Evolutionary conservation across 2,113 vertebrate species (phyloP).

Genomic region (Morone chrysops): DNA sequence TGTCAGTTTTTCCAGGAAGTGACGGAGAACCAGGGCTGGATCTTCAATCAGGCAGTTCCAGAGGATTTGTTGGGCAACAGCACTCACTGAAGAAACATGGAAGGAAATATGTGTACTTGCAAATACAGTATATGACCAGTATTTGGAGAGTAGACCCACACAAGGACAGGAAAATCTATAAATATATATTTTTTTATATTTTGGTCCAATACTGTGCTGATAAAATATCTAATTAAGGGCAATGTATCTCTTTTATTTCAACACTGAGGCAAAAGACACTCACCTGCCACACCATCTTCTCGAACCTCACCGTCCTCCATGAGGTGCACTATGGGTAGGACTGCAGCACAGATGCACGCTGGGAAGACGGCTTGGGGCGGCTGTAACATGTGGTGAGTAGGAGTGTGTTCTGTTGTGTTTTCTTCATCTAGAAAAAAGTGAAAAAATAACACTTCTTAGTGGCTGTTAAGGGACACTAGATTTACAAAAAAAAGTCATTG

Average conservation of each 20-base stretch:
- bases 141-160: too few relatives aligned
- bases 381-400: slow-evolving; percentile 95
- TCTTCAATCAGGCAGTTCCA: slow-evolving; percentile 99
- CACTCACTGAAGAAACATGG: slow-evolving; percentile 87
- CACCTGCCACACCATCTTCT: slow-evolving; percentile 97
- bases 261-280: background rate
- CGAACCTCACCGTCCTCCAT: slow-evolving; percentile 99
- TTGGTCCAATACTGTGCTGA: too few relatives aligned
- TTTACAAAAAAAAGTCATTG: too few relatives aligned
- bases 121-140: background rate
- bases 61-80: slow-evolving; percentile 97
- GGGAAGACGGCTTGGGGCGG: slow-evolving; percentile 98
- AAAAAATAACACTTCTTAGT: background rate
- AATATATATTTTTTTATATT: too few relatives aligned
- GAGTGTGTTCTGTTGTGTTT: slow-evolving; percentile 95
- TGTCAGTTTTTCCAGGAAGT: slow-evolving; percentile 97
- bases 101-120: background rate
- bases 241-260: too few relatives aligned
- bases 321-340: slow-evolving; percentile 96
- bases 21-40: slow-evolving; percentile 95
- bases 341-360: slow-evolving; percentile 97
- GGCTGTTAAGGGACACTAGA: too few relatives aligned
- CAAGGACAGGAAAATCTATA: too few relatives aligned
- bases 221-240: too few relatives aligned
- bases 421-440: slow-evolving; percentile 88